These are phyloP conservation scores for Hormaphis cornu DNA, from an alignment of 1,140 invertebrate genomes.

Conservation along the genomic window DNA sequence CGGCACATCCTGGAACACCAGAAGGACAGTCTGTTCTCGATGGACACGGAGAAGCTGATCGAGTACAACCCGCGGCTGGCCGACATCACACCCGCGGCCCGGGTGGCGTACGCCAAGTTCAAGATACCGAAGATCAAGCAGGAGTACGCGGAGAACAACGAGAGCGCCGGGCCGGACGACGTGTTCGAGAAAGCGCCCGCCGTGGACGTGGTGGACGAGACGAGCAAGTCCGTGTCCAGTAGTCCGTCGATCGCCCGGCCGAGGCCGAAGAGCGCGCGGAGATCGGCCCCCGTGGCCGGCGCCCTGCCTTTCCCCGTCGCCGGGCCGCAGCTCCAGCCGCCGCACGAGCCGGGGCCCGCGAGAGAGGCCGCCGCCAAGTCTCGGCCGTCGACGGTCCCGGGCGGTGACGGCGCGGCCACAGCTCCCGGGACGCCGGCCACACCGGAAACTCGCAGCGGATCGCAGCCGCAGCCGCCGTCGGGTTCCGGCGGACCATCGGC, in stretches of 20 bases:
- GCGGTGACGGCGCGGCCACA: too few relatives aligned
- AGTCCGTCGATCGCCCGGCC: constrained; percentile 33
- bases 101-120: constrained; percentile 76
- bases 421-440: background rate
- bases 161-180: constrained; percentile 33
- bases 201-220: constrained; percentile 31
- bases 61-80: constrained; percentile 72
- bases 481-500: too few relatives aligned
- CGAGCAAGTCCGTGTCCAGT: too few relatives aligned
- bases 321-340: too few relatives aligned
- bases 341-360: too few relatives aligned
- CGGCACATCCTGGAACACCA: constrained; percentile 40
- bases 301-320: constrained; percentile 35
- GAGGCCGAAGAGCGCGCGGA: constrained; percentile 33
- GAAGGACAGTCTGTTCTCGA: constrained; percentile 42
- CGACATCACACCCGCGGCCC: constrained; percentile 59
- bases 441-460: too few relatives aligned
- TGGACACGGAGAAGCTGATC: constrained; percentile 59
- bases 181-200: constrained; percentile 15
- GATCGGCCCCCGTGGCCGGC: constrained; percentile 35
- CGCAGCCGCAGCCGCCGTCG: too few relatives aligned
- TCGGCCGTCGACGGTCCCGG: too few relatives aligned
- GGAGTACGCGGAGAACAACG: constrained; percentile 44
- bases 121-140: constrained; percentile 59
- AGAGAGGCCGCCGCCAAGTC: too few relatives aligned